These are phyloP conservation scores for Beroe forskalii DNA, from an alignment of 37 sponge, comb jelly and placozoan species.

Conservation along the genomic window DNA sequence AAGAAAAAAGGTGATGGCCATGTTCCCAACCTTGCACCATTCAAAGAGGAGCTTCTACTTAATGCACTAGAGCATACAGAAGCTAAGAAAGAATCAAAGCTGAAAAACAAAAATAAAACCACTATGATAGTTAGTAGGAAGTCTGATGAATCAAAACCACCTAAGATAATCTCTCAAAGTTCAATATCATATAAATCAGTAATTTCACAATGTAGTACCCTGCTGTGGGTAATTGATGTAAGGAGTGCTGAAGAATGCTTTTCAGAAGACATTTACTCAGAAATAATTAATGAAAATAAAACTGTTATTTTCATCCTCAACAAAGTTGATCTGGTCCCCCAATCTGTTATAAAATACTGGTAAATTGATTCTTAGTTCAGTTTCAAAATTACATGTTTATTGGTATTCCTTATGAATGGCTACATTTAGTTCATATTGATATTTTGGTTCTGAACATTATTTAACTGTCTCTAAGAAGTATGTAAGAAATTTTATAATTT, in stretches of 20 bases:
- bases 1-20: slow-evolving; percentile 15
- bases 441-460: too few relatives aligned
- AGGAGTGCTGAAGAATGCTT: slow-evolving; percentile 7
- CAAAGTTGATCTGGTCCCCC: slow-evolving; percentile 59
- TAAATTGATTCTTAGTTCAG: neutral
- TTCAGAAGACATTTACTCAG: neutral
- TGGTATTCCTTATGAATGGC: too few relatives aligned
- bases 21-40: slow-evolving; percentile 44
- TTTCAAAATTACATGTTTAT: too few relatives aligned
- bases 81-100: slow-evolving; percentile 1
- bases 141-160: neutral
- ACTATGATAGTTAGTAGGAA: neutral
- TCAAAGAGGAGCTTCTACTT: slow-evolving; percentile 26
- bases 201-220: neutral
- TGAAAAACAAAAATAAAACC: neutral
- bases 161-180: neutral
- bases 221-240: slow-evolving; percentile 34
- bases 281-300: neutral
- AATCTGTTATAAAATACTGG: neutral
- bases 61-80: slow-evolving; percentile 29
- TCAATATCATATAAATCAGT: neutral
- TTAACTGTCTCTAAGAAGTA: too few relatives aligned
- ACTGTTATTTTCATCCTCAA: slow-evolving; percentile 25
- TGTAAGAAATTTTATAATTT: too few relatives aligned
- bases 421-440: too few relatives aligned